These are phyloP conservation scores for Gymnocephalus cernua DNA, from an alignment of 2,113 vertebrate genomes.

Conservation along the genomic window DNA sequence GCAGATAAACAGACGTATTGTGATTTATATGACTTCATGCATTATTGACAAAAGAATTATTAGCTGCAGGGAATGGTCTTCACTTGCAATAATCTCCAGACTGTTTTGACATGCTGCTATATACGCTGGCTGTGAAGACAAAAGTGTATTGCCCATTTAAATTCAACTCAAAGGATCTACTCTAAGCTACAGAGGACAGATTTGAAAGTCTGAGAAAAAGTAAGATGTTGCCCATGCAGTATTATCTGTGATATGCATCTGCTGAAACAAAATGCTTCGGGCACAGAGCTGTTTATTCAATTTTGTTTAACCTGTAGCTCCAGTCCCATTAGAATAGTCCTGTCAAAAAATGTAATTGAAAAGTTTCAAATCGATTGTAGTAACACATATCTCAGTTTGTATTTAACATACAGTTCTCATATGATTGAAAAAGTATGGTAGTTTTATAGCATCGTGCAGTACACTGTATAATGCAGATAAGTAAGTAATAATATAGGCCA, in stretches of 20 bases:
- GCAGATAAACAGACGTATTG: slow-evolving; percentile 58
- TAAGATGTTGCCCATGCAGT: slow-evolving; percentile 16
- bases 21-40: slow-evolving; percentile 72
- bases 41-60: slow-evolving; percentile 77
- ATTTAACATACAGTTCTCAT: not conserved
- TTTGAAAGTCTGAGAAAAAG: slow-evolving; percentile 38
- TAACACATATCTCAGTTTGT: not conserved
- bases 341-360: not conserved
- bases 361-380: not conserved
- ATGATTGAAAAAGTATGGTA: not conserved
- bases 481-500: not conserved
- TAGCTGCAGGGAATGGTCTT: slow-evolving; percentile 56
- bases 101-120: slow-evolving; percentile 55
- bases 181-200: slow-evolving; percentile 43
- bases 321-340: not conserved
- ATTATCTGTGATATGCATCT: slow-evolving; percentile 47
- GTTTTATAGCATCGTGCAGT: not conserved
- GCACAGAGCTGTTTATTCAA: not conserved
- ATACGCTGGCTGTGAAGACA: slow-evolving; percentile 32
- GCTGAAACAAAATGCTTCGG: slow-evolving; percentile 5
- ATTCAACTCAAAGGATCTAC: slow-evolving; percentile 44
- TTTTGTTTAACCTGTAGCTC: slow-evolving; percentile 28
- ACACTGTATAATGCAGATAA: not conserved
- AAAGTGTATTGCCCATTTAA: slow-evolving; percentile 47
- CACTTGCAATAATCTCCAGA: slow-evolving; percentile 57